A percentile compares a stretch with the other conserved stretches of the same genome.
Conservation (phyloP, 2,888 invertebrate species). For the Tetheella fluctuosa region DNA sequence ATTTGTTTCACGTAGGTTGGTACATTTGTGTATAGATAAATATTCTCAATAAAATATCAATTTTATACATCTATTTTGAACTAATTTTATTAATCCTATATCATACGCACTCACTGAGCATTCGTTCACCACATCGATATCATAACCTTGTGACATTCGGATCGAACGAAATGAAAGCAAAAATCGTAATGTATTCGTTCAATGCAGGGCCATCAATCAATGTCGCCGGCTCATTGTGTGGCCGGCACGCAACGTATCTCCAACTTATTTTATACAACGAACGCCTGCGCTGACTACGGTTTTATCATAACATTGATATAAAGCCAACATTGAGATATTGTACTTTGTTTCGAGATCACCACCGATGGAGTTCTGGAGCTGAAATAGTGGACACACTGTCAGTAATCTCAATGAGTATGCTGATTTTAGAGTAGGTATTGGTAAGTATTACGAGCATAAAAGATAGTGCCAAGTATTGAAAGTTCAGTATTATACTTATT, state of each 20-base stretch:
- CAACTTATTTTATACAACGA: constrained; percentile 47
- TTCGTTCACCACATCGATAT: constrained; percentile 67
- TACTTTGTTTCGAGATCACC: constrained; percentile 31
- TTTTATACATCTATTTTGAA: background rate
- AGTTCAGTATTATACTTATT: no score
- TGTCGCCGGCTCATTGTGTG: constrained; percentile 81
- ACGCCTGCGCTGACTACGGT: constrained; percentile 57
- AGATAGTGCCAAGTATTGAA: no score
- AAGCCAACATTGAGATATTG: constrained; percentile 44
- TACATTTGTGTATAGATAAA: no score
- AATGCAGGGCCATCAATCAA: constrained; percentile 81
- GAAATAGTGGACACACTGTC: background rate
- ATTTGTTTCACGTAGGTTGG: background rate
- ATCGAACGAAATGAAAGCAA: constrained; percentile 82
- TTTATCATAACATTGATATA: constrained; percentile 67
- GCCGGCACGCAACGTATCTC: constrained; percentile 76
- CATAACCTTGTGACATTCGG: constrained; percentile 83
- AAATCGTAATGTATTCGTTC: constrained; percentile 84
- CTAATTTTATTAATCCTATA: constrained; percentile 27
- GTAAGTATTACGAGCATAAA: no score
- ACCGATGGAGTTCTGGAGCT: constrained; percentile 17
- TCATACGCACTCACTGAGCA: constrained; percentile 45
- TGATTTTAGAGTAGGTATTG: background rate
- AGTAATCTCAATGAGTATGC: background rate
- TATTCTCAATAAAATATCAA: no score